Evolutionary conservation across 2,113 vertebrate species (phyloP), one percentile per base, ranked within the genome.

Genomic region (Vimba vimba): DNA sequence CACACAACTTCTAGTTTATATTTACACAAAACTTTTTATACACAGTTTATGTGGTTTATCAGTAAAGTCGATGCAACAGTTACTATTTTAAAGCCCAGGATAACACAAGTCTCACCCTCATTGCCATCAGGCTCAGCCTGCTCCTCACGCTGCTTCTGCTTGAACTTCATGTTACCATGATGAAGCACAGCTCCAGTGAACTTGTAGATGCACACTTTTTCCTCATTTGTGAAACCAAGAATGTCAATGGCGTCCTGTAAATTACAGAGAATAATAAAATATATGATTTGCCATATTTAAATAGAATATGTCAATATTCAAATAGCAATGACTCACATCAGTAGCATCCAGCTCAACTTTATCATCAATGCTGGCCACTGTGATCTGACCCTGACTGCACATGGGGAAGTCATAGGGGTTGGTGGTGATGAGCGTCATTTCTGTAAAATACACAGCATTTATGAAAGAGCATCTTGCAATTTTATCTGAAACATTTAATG

Each of bases 81-180:
- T 27, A 27, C 27, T 27, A 27, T 27, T 27, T 27, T 27, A 27
- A 27, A 27, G 27, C 27, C 27, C 27, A 57, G 55, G 19, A 57
- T 57, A 7, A 21, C 55, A 57, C 55, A 23, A 30, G 25, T 76
- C 84, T 78, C 36, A 88, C 96, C 89, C 93, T 57, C 95, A 12
- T 92, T 96, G 91, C 95, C 95, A 0, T 96, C 95, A 0, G 94
- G 93, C 85, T 96, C 95, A 0, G 95, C 95, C 90, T 96, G 94
- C 76, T 96, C 95, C 80, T 96, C 95, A 19, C 95, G 88, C 85
- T 96, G 95, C 88, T 96, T 95, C 90, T 95, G 94, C 88, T 95
- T 96, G 91, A 95, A 96, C 87, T 93, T 95, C 95, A 96, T 94
- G 88, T 96, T 96, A 7, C 95, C 95, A 0, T 93, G 93, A 83